Evolutionary conservation across 2,113 vertebrate genomes (phyloP), one percentile per base, ranked within the genome.

Genomic region (Anoura caudifer): DNA sequence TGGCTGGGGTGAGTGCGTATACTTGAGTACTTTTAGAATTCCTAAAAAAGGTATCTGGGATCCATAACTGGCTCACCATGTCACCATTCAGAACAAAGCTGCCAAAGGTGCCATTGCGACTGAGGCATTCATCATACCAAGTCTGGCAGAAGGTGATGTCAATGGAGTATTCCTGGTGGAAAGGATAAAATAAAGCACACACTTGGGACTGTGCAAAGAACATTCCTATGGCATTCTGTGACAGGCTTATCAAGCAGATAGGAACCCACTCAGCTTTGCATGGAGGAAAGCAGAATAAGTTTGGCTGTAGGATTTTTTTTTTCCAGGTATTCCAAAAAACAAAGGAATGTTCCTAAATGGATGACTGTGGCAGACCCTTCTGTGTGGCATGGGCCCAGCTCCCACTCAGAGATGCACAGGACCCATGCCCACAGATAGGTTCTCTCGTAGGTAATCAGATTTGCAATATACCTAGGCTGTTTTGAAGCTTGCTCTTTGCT

Each of bases 141-240:
- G 98, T 99, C 97, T 99, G 99, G 63, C 95, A 98, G 89, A 99
- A 99, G 96, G 99, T 98, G 97, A 99, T 98, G 87, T 99, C 98
- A 56, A 99, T 99, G 93, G 98, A 98, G 96, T 99, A 99, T 92
- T 99, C 98, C 99, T 99, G 97, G 36, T 70, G 69, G 82, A 90
- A 81, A 54, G 45, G 65, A 97, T 2, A 79, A 91, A 92, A 97
- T 75, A 75, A 97, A 90, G 85, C 52, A 83, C 28, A 90, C 28
- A 75, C 11, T 70, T 84, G 92, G 59, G n/a, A 6, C 43, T 81
- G 36, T 91, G 82, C 36, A 59, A 95, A 67, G 70, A n/a, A n/a
- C 67, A 81, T 45, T 17, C 11, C 41, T 1, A 2, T 22, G 45
- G 24, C 61, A 50, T 33, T 26, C 67, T 70, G 24, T 52, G 47